These are phyloP conservation scores for Volucella inflata DNA, from an alignment of 2,888 invertebrate genomes.

Conservation along the genomic window DNA sequence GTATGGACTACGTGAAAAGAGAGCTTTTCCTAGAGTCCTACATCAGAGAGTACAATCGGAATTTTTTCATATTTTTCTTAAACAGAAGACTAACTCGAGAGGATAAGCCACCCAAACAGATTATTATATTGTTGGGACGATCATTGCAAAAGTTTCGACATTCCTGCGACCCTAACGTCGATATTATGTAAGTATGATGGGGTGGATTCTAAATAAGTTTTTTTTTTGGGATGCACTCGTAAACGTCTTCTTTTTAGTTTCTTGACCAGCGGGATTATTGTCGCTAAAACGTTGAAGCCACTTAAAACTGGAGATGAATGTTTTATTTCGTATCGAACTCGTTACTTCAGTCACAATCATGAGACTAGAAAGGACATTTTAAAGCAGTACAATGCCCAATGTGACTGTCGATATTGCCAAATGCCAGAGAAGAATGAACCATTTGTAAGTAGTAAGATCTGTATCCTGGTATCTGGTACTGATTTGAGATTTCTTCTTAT, in stretches of 20 bases:
- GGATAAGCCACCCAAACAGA: conserved; percentile 22
- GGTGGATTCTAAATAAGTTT: neutral
- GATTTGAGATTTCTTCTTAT: neutral
- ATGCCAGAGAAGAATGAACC: conserved; percentile 19
- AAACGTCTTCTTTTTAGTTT: conserved; percentile 10
- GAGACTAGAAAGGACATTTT: conserved; percentile 22
- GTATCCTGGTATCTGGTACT: neutral
- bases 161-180: conserved; percentile 47
- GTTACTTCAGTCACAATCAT: conserved; percentile 23
- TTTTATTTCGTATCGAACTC: conserved; percentile 37
- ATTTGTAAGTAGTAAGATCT: conserved; percentile 4
- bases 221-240: neutral
- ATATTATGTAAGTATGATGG: conserved; percentile 31
- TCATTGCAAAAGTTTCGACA: conserved; percentile 50
- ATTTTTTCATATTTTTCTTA: conserved; percentile 22
- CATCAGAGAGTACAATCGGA: conserved; percentile 23
- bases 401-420: conserved; percentile 35
- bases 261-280: conserved; percentile 16
- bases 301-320: conserved; percentile 36
- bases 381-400: conserved; percentile 20
- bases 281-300: conserved; percentile 36
- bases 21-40: conserved; percentile 11
- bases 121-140: conserved; percentile 27
- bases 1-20: conserved; percentile 21
- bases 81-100: neutral